Conservation (phyloP, 1,140 invertebrate genomes). For the Euura saliciscinereae region DNA sequence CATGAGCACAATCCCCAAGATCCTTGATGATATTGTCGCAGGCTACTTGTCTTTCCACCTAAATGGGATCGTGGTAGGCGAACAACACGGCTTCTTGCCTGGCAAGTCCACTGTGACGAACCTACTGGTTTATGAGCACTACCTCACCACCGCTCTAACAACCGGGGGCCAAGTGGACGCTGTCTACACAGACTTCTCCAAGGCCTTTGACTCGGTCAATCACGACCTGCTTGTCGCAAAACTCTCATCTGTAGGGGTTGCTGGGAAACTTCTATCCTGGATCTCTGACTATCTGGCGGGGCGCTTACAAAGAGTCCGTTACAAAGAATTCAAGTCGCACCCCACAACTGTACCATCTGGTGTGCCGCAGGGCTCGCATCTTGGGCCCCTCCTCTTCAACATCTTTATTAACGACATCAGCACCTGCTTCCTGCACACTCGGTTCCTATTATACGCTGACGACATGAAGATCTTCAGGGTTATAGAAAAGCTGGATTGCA, state of each 20-base stretch:
- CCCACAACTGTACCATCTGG: constrained; percentile 27
- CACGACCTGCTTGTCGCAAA: constrained; percentile 3
- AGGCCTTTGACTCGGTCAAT: constrained; percentile 20
- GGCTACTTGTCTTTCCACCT: background rate
- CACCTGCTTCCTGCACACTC: constrained; percentile 27
- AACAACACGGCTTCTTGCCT: constrained; percentile 18
- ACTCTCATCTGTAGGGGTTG: background rate
- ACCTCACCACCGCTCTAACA: constrained; percentile 5
- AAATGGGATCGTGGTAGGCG: background rate
- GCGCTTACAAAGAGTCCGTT: constrained; percentile 31
- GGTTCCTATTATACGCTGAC: constrained; percentile 36
- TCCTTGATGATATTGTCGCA: constrained; percentile 10
- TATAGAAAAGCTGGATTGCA: constrained; percentile 3
- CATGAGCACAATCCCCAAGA: constrained; percentile 12
- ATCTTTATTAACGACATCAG: constrained; percentile 41
- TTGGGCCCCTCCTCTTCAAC: constrained; percentile 39
- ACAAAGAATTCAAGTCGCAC: constrained; percentile 28
- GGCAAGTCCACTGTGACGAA: constrained; percentile 15
- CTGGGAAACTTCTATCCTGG: constrained; percentile 28
- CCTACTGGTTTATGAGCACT: constrained; percentile 7
- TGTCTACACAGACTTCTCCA: constrained; percentile 24
- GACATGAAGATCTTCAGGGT: constrained; percentile 7
- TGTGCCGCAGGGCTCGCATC: constrained; percentile 38
- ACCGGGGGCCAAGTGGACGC: constrained; percentile 14
- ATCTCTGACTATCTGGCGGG: constrained; percentile 32